Evolutionary conservation across 1,140 invertebrate genomes (phyloP), one percentile per base, ranked within the genome.

Genomic region (Dreissena polymorpha): DNA sequence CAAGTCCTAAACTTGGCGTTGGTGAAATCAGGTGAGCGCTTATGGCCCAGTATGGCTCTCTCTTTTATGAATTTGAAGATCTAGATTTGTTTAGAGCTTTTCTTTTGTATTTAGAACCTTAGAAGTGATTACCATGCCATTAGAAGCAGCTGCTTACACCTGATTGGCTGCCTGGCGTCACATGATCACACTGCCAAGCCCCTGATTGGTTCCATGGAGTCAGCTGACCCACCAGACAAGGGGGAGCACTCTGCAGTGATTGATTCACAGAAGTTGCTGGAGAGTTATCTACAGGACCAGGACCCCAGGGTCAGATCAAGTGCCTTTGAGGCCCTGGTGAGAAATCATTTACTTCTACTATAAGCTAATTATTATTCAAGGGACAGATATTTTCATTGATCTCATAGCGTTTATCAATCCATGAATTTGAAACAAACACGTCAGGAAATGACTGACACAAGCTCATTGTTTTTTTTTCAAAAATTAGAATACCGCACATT

Each of bases 291-390:
- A 18, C 76, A 88, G 10, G 93, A 97, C 88, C 96, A 97, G 92
- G 97, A 99, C 94, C 96, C 98, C 0, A 94, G 97, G 90, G 97
- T 98, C 12, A 94, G 98, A 49, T 96, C 96, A 85, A 96, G 96
- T 91, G 97, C 98, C 2, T 96, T 98, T 89, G 94, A 96, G 88
- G 96, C 97, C 0, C 95, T 98, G 92, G 95, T 98, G 77, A 95
- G 95, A 88, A 51, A 50, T 21, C 29, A n/a, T n/a, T n/a, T n/a
- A 23, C 2, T n/a, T 18, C 7, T n/a, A 63, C 23, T n/a, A 10
- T 69, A 69, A 5, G 5, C 5, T 25, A 3, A 21, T 27, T 69
- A 23, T 18, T 18, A 69, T n/a, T 21, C 21, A 21, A 7, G 67
- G 27, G 3, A 21, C 16, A 27, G 5, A 5, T 5, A 39, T 39